Conservation (phyloP, 2,888 invertebrate species). For the Spilarctia lutea region DNA sequence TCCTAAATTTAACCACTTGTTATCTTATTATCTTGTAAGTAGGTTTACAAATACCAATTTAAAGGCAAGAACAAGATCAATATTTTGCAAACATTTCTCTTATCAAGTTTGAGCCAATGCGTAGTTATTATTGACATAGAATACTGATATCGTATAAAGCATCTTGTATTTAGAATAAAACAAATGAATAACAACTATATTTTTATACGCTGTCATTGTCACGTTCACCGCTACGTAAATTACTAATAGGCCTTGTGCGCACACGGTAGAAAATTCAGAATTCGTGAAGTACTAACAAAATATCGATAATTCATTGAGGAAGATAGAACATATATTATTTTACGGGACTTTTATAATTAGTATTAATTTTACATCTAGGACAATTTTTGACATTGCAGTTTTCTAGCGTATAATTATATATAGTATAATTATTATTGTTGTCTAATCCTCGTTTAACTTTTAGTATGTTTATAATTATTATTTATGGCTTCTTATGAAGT, state of each 20-base stretch:
- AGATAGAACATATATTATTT: too few relatives aligned
- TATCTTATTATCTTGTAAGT: constrained; percentile 4
- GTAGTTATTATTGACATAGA: constrained; percentile 50
- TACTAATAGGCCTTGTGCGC: neutral
- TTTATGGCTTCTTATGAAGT: constrained; percentile 52
- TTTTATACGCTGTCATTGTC: neutral
- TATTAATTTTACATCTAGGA: neutral
- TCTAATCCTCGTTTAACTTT: neutral
- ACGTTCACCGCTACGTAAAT: neutral
- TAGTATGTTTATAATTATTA: constrained; percentile 15
- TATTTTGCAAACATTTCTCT: constrained; percentile 28
- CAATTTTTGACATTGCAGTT: too few relatives aligned
- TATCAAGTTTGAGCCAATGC: constrained; percentile 29
- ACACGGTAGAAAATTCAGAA: neutral
- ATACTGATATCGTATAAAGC: constrained; percentile 50
- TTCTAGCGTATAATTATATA: neutral
- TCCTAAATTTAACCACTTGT: neutral
- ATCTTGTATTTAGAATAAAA: constrained; percentile 35
- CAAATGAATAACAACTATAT: constrained; percentile 7
- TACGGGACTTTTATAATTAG: neutral
- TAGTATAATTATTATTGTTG: neutral
- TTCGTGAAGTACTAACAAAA: neutral
- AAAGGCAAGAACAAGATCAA: constrained; percentile 27
- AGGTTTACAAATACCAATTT: constrained; percentile 33
- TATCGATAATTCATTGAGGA: neutral